These are phyloP conservation scores for Craseonycteris thonglongyai DNA, from an alignment of 2,113 vertebrate genomes.

Conservation along the genomic window DNA sequence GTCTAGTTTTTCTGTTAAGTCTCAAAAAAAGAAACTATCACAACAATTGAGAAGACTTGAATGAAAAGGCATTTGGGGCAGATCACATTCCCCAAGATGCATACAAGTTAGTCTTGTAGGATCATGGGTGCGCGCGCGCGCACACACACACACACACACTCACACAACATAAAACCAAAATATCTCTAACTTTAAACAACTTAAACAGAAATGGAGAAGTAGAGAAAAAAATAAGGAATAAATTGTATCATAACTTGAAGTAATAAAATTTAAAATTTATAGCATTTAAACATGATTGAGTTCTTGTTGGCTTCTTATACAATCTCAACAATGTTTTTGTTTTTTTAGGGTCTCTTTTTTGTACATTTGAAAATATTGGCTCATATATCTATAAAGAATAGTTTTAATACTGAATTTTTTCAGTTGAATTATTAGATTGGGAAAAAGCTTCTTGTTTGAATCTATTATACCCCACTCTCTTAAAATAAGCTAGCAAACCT, in stretches of 20 bases:
- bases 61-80: neutral
- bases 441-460: neutral
- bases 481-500: neutral
- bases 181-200: neutral
- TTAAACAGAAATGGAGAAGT: neutral
- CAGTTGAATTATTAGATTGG: conserved; percentile 10
- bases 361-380: neutral
- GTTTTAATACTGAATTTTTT: conserved; percentile 40
- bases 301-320: neutral
- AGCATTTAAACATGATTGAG: neutral
- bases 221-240: neutral
- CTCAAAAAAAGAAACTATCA: conserved; percentile 29
- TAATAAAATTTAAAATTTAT: neutral
- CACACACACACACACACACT: neutral
- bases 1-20: conserved; percentile 49
- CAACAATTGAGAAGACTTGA: conserved; percentile 3
- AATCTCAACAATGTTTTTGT: neutral
- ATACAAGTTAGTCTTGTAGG: neutral
- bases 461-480: neutral
- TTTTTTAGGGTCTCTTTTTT: neutral
- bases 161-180: neutral
- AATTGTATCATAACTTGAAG: neutral
- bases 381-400: neutral
- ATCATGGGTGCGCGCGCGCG: too few species aligned
- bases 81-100: neutral